A percentile compares a stretch with the other conserved stretches of the same genome.
These are phyloP conservation scores for Drosophila melanocephala DNA, from an alignment of 2,888 invertebrate genomes.

Conservation along the genomic window DNA sequence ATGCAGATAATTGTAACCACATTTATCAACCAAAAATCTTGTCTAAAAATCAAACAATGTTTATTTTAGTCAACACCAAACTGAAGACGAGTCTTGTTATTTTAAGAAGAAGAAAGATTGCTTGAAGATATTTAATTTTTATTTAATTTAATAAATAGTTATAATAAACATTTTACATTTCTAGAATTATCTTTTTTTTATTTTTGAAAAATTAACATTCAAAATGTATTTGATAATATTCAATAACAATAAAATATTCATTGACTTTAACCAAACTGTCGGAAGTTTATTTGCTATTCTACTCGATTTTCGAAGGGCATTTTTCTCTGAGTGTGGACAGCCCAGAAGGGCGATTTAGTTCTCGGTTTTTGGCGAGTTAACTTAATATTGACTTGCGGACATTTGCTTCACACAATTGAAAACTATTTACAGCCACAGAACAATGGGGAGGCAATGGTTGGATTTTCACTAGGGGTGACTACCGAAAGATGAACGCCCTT, in stretches of 20 bases:
- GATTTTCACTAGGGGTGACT: conserved; percentile 4
- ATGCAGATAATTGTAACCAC: too few relatives aligned
- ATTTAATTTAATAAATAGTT: too few relatives aligned
- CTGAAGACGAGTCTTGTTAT: background rate
- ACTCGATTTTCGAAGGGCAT: background rate
- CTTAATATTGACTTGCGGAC: conserved; percentile 68
- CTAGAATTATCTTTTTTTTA: too few relatives aligned
- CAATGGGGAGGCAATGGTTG: background rate
- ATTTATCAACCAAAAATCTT: background rate
- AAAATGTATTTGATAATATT: too few relatives aligned
- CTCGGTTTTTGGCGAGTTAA: conserved; percentile 49
- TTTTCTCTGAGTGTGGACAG: conserved; percentile 34
- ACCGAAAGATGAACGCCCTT: conserved; percentile 36
- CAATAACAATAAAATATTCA: too few relatives aligned
- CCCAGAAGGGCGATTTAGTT: conserved; percentile 44
- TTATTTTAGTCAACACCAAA: background rate
- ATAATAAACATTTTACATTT: too few relatives aligned
- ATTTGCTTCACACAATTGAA: conserved; percentile 60
- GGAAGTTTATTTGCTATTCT: background rate
- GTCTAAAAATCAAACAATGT: background rate
- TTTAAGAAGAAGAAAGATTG: background rate
- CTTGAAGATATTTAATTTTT: background rate
- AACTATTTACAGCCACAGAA: conserved; percentile 54
- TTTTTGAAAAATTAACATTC: too few relatives aligned
- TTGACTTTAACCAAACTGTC: background rate